Conservation (phyloP, 2,888 invertebrate genomes). For the Erpobdella octoculata region DNA sequence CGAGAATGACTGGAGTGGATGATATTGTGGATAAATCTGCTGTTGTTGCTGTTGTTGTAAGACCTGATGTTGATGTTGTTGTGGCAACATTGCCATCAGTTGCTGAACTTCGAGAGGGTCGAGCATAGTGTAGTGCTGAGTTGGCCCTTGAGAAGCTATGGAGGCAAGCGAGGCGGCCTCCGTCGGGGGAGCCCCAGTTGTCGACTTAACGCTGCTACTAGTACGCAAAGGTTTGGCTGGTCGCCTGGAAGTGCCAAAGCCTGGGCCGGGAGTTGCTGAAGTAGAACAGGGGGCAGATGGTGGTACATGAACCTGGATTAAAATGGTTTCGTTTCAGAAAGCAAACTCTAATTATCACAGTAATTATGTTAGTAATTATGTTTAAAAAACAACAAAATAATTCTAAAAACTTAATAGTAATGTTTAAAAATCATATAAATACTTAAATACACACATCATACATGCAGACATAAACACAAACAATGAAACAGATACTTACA, state of each 20-base stretch:
- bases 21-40: constrained; percentile 25
- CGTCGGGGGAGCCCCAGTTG: background rate
- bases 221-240: constrained; percentile 23
- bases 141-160: constrained; percentile 4
- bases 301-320: constrained; percentile 7
- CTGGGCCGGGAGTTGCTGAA: constrained; percentile 7
- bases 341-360: too few relatives aligned
- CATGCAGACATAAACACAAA: background rate
- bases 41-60: constrained; percentile 18
- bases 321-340: too few relatives aligned
- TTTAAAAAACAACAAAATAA: background rate
- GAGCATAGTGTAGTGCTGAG: constrained; percentile 32
- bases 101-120: constrained; percentile 31
- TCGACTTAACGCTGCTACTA: constrained; percentile 21
- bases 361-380: too few relatives aligned
- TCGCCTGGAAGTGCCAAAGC: background rate
- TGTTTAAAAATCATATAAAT: background rate
- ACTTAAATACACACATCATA: background rate
- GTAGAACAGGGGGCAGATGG: background rate
- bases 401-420: background rate
- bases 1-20: constrained; percentile 7
- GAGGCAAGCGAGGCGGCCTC: background rate
- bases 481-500: background rate
- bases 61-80: constrained; percentile 19
- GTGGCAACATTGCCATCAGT: constrained; percentile 20